phyloP scores from a whole-genome alignment of 2,113 vertebrate species.

The Silurus glanis region DNA sequence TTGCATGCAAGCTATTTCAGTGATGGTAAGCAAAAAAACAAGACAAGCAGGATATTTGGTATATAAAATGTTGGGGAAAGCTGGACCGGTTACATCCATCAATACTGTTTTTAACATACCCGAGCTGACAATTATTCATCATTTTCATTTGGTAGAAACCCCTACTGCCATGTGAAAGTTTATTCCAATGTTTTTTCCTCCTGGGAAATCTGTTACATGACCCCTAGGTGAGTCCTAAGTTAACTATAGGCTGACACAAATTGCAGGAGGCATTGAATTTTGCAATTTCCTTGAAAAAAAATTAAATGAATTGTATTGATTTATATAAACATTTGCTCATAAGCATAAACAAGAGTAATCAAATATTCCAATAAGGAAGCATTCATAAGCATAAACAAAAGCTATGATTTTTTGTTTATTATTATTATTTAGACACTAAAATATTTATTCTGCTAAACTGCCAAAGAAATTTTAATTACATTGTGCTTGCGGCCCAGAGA shows the following conservation, averaged over 20 bases:
- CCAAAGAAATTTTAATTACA: neutral
- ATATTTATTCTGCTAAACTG: neutral
- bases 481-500: neutral
- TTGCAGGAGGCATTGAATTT: neutral
- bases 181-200: neutral
- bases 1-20: constrained; percentile 18
- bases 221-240: neutral
- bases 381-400: neutral
- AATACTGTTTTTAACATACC: neutral
- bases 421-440: neutral
- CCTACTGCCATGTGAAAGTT: neutral
- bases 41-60: constrained; percentile 50
- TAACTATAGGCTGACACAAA: neutral
- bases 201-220: neutral
- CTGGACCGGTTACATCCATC: neutral
- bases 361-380: neutral
- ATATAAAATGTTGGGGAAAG: constrained; percentile 50
- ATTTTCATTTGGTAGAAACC: neutral
- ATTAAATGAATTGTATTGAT: neutral
- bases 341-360: neutral
- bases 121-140: neutral
- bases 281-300: neutral
- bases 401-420: neutral
- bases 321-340: neutral
- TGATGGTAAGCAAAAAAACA: constrained; percentile 31